These are phyloP conservation scores for Dolichotis patagonum DNA, from an alignment of 2,113 vertebrate genomes.

Conservation along the genomic window DNA sequence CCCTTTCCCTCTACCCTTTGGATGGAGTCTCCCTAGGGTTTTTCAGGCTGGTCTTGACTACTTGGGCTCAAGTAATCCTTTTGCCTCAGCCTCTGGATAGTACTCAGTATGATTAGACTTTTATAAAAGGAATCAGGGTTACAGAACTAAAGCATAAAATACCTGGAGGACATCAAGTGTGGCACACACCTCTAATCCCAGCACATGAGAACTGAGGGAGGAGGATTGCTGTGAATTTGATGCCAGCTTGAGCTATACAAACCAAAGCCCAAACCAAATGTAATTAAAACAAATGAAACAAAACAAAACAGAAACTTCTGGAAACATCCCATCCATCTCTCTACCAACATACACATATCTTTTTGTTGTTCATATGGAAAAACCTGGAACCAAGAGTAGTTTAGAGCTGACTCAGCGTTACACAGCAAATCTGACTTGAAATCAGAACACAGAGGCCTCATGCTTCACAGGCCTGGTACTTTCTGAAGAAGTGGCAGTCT, in stretches of 20 bases:
- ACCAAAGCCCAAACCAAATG: neutral
- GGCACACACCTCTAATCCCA: neutral
- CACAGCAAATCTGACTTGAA: slow-evolving; percentile 4
- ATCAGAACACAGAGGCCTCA: neutral
- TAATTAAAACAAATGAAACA: neutral
- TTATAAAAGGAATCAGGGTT: neutral
- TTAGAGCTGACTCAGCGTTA: slow-evolving; percentile 33
- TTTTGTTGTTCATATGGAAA: neutral
- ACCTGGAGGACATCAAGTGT: neutral
- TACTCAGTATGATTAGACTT: neutral
- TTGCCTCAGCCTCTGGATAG: neutral
- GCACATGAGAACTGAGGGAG: neutral
- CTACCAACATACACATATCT: neutral
- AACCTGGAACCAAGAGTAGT: neutral
- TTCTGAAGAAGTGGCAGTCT: neutral
- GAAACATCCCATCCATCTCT: slow-evolving; percentile 21
- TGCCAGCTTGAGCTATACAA: neutral
- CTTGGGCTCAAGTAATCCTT: neutral
- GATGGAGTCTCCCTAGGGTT: neutral
- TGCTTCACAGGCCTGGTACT: neutral
- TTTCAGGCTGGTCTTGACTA: neutral
- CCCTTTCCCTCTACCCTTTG: no score
- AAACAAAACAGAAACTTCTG: neutral
- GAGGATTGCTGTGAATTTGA: neutral
- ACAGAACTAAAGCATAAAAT: slow-evolving; percentile 21